Evolutionary conservation across 2,797 vertebrate genomes (phyloP), one percentile per base, ranked within the genome.

Genomic region (Neomorphus geoffroyi): DNA sequence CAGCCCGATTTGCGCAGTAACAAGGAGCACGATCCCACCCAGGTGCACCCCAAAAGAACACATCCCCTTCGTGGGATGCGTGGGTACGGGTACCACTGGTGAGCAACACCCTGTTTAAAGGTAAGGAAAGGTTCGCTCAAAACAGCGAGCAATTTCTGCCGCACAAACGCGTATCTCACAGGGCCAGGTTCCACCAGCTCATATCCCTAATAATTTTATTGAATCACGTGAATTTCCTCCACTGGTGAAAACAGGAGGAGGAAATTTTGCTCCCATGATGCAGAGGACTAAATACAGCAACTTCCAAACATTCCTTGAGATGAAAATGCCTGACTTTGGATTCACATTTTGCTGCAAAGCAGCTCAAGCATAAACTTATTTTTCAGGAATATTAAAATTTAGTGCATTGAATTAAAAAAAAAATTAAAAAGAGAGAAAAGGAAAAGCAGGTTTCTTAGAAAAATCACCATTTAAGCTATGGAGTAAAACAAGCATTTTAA

Each of bases 321-420:
- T 50, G 46, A 48, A 88, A 93, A 78, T 33, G 33, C 43, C 54
- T 66, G 39, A 69, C 28, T 87, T 72, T 28, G 61, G 86, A 54
- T 71, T 30, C 75, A 71, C 14, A 0, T 78, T 89, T 82, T 83
- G 64, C 48, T 84, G 70, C 23, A 26, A 41, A 88, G n/a, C 39
- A 69, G 81, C 46, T 57, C 51, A 77, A 67, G 89, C 10, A 22
- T 91, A 94, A 96, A 91, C 37, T 35, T 75, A 57, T 93, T 95
- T 95, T 97, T 82, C 64, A 94, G 79, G 61, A 80, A 88, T 89
- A 92, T 78, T 95, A 93, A 94, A 98, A 92, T 30, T 67, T 85
- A 64, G 35, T 67, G 19, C 45, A 79, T 30, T 65, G 13, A 41
- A 56, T 66, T 65, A 41, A 41, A 41, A 41, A 10, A 41, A 10